Evolutionary conservation across 2,113 vertebrate genomes (phyloP).

Genomic region (Nipponia nippon): DNA sequence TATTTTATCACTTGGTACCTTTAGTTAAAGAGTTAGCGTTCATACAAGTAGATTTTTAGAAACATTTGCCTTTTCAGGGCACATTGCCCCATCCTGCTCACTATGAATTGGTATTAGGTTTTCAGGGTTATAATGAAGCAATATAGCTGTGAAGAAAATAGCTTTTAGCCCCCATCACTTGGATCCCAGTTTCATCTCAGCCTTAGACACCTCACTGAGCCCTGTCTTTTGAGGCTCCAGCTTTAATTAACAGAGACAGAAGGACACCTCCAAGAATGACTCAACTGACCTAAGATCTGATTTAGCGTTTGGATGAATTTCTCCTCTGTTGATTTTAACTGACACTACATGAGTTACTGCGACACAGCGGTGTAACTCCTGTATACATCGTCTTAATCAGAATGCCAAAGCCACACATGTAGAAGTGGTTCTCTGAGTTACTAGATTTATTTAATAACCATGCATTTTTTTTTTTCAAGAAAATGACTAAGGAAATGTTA

Average conservation of each 20-base stretch:
- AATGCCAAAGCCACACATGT: background rate
- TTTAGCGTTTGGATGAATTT: background rate
- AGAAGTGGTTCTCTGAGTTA: background rate
- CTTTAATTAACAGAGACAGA: background rate
- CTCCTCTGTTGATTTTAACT: background rate
- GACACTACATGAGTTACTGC: background rate
- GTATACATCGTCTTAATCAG: background rate
- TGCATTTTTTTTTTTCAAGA: background rate
- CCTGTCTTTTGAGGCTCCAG: background rate
- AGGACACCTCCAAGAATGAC: background rate
- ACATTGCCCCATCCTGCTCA: background rate
- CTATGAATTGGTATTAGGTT: background rate
- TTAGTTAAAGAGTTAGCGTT: background rate
- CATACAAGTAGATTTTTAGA: background rate
- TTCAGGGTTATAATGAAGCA: background rate
- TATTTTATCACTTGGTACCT: background rate
- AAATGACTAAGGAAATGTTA: background rate
- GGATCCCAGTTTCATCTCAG: background rate
- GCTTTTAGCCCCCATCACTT: background rate
- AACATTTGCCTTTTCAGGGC: background rate
- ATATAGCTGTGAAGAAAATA: background rate
- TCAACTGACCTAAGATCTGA: background rate
- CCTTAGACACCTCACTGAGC: background rate
- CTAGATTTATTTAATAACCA: background rate
- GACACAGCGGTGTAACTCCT: background rate